Conservation (phyloP, 1,140 invertebrate genomes). For the Gonioctena quinquepunctata region DNA sequence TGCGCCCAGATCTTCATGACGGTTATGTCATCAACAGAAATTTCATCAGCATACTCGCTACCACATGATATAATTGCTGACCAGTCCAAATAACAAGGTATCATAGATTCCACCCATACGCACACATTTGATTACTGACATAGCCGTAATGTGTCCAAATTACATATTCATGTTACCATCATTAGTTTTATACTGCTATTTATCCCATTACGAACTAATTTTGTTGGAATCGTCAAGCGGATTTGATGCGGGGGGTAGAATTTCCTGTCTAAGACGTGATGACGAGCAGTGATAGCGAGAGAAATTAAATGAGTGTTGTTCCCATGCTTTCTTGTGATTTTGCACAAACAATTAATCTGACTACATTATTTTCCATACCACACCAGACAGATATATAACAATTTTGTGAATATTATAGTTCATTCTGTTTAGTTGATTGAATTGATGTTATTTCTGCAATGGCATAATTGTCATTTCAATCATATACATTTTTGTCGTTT, state of each 20-base stretch:
- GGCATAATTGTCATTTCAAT: no score
- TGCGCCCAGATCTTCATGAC: no score
- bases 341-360: not conserved
- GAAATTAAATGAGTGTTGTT: not conserved
- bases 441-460: no score
- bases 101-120: not conserved
- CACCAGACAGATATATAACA: no score
- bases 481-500: no score
- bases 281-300: not conserved
- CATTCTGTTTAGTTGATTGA: no score
- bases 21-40: no score
- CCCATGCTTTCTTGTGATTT: not conserved
- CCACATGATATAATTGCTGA: not conserved
- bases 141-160: not conserved
- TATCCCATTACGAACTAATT: not conserved
- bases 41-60: no score
- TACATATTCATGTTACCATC: not conserved
- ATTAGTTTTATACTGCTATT: not conserved
- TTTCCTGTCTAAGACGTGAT: not conserved
- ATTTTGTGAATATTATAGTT: no score
- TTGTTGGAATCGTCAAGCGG: not conserved
- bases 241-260: not conserved
- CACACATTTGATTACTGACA: not conserved
- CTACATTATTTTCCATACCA: not conserved
- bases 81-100: not conserved